Conservation (phyloP, 2,797 vertebrate species). For the Sternarchorhynchus goeldii region DNA sequence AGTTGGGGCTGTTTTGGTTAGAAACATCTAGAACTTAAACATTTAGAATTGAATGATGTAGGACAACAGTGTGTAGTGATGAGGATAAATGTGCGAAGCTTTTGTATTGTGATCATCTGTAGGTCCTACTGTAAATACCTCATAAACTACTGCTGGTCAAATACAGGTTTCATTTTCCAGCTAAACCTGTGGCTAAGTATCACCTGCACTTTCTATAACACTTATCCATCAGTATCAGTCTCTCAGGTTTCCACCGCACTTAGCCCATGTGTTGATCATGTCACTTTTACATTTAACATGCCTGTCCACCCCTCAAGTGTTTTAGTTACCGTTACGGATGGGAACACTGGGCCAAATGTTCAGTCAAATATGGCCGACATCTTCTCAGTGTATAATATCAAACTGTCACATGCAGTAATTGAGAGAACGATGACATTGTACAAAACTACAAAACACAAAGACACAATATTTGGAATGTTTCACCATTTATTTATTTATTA, state of each 20-base stretch:
- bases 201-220: constrained; percentile 33
- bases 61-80: too few relatives aligned
- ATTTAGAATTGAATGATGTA: too few relatives aligned
- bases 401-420: too few relatives aligned
- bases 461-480: constrained; percentile 55
- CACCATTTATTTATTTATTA: constrained; percentile 67
- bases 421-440: neutral
- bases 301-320: neutral
- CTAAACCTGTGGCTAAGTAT: neutral
- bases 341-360: neutral
- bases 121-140: neutral
- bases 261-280: constrained; percentile 11
- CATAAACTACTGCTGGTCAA: constrained; percentile 1
- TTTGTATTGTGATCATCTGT: too few relatives aligned
- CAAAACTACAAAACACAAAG: neutral
- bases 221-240: constrained; percentile 10
- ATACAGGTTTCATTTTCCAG: constrained; percentile 15
- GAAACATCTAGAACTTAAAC: too few relatives aligned
- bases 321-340: constrained; percentile 9
- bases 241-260: constrained; percentile 33
- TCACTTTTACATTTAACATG: constrained; percentile 1
- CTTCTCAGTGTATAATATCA: too few relatives aligned
- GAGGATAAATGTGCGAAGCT: too few relatives aligned
- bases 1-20: too few relatives aligned
- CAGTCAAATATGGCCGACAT: neutral